Evolutionary conservation across 2,888 invertebrate species (phyloP).

Genomic region (Dryococelus australis): DNA sequence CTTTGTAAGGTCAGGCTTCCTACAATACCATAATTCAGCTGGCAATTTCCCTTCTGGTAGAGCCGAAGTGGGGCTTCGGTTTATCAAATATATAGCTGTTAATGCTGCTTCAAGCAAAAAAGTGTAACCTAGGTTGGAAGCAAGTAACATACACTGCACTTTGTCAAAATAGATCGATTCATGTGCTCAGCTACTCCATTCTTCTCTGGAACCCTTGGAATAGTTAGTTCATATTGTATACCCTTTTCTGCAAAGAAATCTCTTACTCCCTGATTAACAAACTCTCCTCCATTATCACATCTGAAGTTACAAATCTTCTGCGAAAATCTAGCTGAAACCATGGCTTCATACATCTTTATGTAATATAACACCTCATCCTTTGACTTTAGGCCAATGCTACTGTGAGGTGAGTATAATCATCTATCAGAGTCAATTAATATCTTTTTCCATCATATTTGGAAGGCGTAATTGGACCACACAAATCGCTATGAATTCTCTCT

Average conservation of each 20-base stretch:
- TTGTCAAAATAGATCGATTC: background rate
- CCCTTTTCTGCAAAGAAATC: no score
- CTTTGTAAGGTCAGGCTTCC: background rate
- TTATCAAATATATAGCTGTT: background rate
- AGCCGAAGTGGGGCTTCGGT: background rate
- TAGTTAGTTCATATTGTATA: no score
- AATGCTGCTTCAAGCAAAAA: background rate
- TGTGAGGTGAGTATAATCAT: slow-evolving; percentile 1
- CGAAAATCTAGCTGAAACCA: no score
- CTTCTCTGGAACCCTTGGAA: background rate
- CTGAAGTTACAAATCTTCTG: no score
- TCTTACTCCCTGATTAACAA: no score
- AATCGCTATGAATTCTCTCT: no score
- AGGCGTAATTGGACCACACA: no score
- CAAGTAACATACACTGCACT: no score
- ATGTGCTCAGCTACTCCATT: background rate
- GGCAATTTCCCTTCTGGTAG: background rate
- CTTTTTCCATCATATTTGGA: background rate
- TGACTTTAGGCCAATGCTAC: background rate
- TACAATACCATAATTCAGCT: background rate
- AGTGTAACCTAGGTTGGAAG: background rate
- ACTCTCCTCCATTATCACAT: no score
- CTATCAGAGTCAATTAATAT: background rate
- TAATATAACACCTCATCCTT: no score
- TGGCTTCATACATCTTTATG: no score